phyloP scores from a whole-genome alignment of 2,113 vertebrate species.

The Motacilla tschutschensis region DNA sequence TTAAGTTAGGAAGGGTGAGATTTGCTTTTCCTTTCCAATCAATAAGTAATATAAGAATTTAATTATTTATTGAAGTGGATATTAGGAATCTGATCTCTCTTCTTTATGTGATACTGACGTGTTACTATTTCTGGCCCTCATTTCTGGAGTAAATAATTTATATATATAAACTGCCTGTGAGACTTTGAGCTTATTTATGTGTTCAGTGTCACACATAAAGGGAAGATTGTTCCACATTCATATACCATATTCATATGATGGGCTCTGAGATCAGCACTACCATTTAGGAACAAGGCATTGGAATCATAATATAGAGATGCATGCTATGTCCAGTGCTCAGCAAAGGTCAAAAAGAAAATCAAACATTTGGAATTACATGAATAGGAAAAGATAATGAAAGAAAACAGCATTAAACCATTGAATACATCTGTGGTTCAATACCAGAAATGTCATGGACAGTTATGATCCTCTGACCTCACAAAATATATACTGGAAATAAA shows the following conservation, averaged over 20 bases:
- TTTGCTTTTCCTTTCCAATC: neutral
- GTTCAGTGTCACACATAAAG: neutral
- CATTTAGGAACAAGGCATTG: neutral
- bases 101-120: neutral
- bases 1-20: neutral
- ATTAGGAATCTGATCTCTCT: neutral
- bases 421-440: neutral
- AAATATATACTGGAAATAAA: neutral
- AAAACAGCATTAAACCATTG: neutral
- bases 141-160: neutral
- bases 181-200: neutral
- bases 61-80: neutral
- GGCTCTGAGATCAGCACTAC: neutral
- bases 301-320: neutral
- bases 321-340: neutral
- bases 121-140: neutral
- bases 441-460: neutral
- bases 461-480: neutral
- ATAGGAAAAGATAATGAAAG: neutral
- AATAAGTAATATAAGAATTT: constrained; percentile 5
- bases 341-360: neutral
- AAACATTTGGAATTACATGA: neutral
- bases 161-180: neutral
- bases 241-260: too few relatives aligned
- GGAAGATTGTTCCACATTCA: neutral